These are phyloP conservation scores for Cottoperca gobio DNA, from an alignment of 2,797 vertebrate genomes.

Conservation along the genomic window DNA sequence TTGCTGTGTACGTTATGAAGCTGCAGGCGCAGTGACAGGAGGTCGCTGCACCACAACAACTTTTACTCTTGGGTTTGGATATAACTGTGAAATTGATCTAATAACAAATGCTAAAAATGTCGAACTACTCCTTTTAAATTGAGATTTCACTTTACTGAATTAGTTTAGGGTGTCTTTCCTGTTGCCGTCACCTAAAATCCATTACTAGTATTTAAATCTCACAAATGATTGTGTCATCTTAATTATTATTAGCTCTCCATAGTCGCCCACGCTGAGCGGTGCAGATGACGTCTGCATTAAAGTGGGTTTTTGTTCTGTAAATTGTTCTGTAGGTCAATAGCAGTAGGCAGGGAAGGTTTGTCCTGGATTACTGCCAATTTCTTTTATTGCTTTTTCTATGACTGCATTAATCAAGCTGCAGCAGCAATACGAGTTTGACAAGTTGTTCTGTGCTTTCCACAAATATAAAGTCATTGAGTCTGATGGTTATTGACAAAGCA, in stretches of 20 bases:
- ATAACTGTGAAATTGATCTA: not conserved
- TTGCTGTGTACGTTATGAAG: not conserved
- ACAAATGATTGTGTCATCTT: not conserved
- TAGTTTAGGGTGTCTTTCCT: not conserved
- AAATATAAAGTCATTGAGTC: not conserved
- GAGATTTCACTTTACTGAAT: not conserved
- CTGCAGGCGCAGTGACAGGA: not conserved
- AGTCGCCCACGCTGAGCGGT: not conserved
- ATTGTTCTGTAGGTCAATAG: slow-evolving; percentile 6
- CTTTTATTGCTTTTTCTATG: not conserved
- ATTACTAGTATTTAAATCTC: not conserved
- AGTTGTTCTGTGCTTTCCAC: slow-evolving; percentile 1
- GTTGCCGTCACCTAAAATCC: not conserved
- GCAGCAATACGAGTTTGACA: not conserved
- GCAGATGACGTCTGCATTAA: not conserved
- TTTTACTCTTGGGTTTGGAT: not conserved
- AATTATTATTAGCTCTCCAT: not conserved
- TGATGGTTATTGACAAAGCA: slow-evolving; percentile 11
- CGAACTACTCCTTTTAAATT: not conserved
- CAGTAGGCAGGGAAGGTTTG: not conserved
- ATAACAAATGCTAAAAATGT: no score
- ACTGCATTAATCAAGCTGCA: not conserved
- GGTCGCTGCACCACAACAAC: not conserved
- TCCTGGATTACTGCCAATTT: no score
- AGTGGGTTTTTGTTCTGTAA: not conserved